Conservation (phyloP, 2,113 vertebrate species). For the Thymallus thymallus region DNA sequence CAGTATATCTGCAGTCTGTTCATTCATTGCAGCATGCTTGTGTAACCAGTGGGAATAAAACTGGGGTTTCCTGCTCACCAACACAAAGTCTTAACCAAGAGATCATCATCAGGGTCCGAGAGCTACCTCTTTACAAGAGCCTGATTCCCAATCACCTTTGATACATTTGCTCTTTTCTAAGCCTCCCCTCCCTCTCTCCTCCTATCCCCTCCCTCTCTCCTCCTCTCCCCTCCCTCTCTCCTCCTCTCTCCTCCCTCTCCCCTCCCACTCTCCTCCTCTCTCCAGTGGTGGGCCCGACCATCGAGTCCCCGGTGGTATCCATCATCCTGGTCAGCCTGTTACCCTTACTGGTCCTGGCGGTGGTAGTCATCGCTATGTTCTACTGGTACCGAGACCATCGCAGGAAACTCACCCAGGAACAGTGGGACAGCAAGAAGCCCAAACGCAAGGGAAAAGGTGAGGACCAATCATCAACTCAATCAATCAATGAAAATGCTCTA, state of each 20-base stretch:
- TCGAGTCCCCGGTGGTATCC: slow-evolving; percentile 62
- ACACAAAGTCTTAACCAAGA: too few relatives aligned
- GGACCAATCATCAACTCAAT: slow-evolving; percentile 8
- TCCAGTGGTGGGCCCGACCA: slow-evolving; percentile 31
- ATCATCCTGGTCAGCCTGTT: slow-evolving; percentile 84
- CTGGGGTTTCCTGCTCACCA: too few relatives aligned
- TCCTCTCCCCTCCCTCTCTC: neutral
- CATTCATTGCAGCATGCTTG: too few relatives aligned
- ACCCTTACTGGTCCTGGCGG: slow-evolving; percentile 76
- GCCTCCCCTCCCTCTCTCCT: neutral
- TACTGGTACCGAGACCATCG: slow-evolving; percentile 83
- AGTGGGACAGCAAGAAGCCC: slow-evolving; percentile 68
- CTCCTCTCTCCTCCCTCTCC: too few relatives aligned
- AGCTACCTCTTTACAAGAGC: too few relatives aligned
- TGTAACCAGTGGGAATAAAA: too few relatives aligned
- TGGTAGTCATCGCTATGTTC: slow-evolving; percentile 80
- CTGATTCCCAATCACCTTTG: too few relatives aligned
- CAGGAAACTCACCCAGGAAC: slow-evolving; percentile 68
- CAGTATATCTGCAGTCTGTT: too few relatives aligned
- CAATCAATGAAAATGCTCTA: too few relatives aligned
- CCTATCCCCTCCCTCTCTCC: neutral
- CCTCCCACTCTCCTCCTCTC: slow-evolving; percentile 24
- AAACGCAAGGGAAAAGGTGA: slow-evolving; percentile 66
- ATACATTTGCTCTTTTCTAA: neutral
- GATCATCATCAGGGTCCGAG: too few relatives aligned